Percentiles rank a stretch among this genome's conserved stretches.
Evolutionary conservation across 2,113 vertebrate genomes (phyloP).

Genomic region (Pteronura brasiliensis): DNA sequence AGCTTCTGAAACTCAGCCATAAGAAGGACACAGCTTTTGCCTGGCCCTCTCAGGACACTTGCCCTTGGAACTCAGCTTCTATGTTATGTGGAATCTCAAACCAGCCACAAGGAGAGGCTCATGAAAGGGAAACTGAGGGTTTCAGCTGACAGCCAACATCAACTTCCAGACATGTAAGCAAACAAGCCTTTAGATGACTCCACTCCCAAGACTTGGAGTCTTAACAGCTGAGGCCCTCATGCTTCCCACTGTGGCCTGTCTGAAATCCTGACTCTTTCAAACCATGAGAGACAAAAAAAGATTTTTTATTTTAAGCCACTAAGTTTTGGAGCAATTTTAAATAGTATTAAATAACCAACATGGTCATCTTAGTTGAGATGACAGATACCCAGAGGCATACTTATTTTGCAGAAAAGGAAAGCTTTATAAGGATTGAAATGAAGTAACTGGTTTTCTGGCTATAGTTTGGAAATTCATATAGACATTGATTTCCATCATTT

Average conservation of each 20-base stretch:
- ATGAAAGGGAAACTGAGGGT: not conserved
- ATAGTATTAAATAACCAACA: not conserved
- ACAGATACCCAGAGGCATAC: not conserved
- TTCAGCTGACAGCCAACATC: not conserved
- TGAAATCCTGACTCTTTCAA: not conserved
- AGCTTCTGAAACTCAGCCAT: not conserved
- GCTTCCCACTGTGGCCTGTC: not conserved
- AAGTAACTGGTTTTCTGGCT: not conserved
- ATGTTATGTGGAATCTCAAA: not conserved
- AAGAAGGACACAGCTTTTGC: no score
- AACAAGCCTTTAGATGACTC: not conserved
- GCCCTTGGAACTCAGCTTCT: not conserved
- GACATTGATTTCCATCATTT: not conserved
- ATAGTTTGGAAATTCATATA: not conserved
- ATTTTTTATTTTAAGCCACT: not conserved
- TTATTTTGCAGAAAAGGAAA: not conserved
- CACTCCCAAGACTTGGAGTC: not conserved
- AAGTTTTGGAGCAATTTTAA: not conserved
- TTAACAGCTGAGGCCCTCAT: not conserved
- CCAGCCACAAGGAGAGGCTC: not conserved
- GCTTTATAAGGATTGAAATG: not conserved
- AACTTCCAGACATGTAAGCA: not conserved
- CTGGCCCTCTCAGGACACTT: not conserved
- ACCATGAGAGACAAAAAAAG: not conserved
- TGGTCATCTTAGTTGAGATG: not conserved